Base-by-base conservation (phyloP, 2,797 vertebrate genomes). In the Leptodactylus fallax region DNA sequence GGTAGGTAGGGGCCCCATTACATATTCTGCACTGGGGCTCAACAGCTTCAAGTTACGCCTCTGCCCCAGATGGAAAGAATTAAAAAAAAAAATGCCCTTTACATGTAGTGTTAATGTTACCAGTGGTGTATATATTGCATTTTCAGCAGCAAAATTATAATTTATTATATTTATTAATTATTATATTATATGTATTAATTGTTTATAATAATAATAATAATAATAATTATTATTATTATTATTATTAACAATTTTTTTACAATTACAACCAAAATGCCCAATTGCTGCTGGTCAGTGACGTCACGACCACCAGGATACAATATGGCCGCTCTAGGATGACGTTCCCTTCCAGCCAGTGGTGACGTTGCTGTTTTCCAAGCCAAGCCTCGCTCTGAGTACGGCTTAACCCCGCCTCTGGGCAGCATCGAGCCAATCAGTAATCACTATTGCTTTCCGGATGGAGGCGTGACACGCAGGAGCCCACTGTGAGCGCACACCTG, bases 401-500 rank as follows among this genome's bases (percentile, higher is more conserved):
- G 5, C 9, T 7, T 36, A 76, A 4, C 61, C 16, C 9, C 27
- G 71, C 45, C 69, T 13, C 49, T 45, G 7, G 0, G 16, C 11
- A 1, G 1, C 6, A 0, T 36, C 0, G 45, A 74, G n/a, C 88
- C 88, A 79, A 89, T 89, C 88, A 61, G 16, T 16, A 7, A 27
- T 0, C 16, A 27, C 23, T 1, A 1, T 3, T 16, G 12, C 23
- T 79, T 13, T 3, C 60, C 61, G 72, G 72, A 83, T 3, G 17
- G 88, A 89, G 88, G 85, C 74, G 58, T 86, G 85, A 74, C 55
- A 21, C 88, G 88, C 88, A 83, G 84, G 17, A 83, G 63, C 45
- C n/a, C 45, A 19, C 23, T 6, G 45, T 21, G 45, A 63, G 53
- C 60, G 23, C 45, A 2, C 81, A 2, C 17, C n/a, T n/a, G 23